Evolutionary conservation across 2,797 vertebrate species (phyloP).

Genomic region (Sarcophilus harrisii): DNA sequence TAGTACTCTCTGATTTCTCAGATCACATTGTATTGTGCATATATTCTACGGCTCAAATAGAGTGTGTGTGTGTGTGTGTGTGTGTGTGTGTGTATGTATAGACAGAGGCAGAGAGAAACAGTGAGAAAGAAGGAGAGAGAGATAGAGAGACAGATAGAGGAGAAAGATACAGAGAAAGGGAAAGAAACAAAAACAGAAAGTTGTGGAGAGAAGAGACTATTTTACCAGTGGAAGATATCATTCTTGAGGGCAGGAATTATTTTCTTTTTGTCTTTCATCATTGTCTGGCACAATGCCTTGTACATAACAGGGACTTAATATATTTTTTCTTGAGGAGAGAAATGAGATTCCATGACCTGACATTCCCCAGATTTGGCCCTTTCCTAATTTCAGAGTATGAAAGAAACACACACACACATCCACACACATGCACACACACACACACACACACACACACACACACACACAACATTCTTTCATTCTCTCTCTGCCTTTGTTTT

Average conservation of each 20-base stretch:
- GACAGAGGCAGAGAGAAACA: not conserved
- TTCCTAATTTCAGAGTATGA: not conserved
- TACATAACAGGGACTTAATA: not conserved
- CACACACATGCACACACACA: too few species aligned
- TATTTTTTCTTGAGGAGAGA: not conserved
- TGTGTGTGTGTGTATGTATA: not conserved
- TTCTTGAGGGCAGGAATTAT: not conserved
- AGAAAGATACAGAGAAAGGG: not conserved
- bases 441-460: not conserved
- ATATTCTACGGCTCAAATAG: not conserved
- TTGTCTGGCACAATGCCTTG: not conserved
- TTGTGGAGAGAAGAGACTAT: not conserved
- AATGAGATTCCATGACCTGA: not conserved
- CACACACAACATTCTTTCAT: not conserved
- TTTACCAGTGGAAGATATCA: not conserved
- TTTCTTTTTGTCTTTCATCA: not conserved
- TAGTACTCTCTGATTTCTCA: not conserved
- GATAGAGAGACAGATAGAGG: not conserved
- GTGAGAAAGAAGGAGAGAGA: not conserved
- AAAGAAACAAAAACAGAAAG: not conserved
- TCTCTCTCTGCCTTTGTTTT: not conserved
- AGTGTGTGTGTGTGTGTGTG: too few species aligned
- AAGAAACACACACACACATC: not conserved
- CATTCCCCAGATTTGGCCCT: not conserved
- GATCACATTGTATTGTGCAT: not conserved